phyloP scores from a whole-genome alignment of 2,113 vertebrate genomes.

The Glareola pratincola region DNA sequence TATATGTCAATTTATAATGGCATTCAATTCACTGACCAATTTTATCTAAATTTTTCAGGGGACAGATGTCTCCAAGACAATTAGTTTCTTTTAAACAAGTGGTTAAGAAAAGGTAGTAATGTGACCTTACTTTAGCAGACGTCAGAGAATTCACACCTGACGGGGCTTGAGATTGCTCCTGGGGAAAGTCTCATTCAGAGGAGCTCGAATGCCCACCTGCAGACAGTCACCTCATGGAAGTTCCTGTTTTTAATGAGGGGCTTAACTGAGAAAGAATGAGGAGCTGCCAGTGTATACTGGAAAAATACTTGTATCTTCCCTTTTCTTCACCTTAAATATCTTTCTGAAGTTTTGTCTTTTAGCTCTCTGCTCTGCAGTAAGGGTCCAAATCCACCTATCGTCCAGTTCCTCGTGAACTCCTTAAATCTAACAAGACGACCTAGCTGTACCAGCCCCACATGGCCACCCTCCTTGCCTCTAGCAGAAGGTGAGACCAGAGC shows the following conservation, averaged over 20 bases:
- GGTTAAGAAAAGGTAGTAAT: neutral
- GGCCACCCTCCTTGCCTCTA: neutral
- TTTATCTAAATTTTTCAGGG: neutral
- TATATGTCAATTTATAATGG: neutral
- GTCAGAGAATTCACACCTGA: neutral
- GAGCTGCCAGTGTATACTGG: neutral
- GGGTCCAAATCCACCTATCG: fast-evolving
- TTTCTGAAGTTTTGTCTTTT: neutral
- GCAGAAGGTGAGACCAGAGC: neutral
- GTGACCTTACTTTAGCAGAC: neutral
- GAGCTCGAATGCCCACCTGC: neutral
- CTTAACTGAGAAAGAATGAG: neutral
- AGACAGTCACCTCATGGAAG: neutral
- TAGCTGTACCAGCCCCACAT: neutral
- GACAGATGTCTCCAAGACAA: neutral
- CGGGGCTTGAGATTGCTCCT: neutral
- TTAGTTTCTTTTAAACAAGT: neutral
- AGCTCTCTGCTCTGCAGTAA: neutral
- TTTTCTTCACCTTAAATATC: neutral
- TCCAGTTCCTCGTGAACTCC: neutral
- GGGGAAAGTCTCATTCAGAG: neutral
- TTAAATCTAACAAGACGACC: fast-evolving
- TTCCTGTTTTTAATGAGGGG: neutral
- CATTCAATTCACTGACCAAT: neutral
- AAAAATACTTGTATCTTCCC: neutral